Evolutionary conservation across 1,140 invertebrate genomes (phyloP).

Genomic region (Drosophila pruinosa): DNA sequence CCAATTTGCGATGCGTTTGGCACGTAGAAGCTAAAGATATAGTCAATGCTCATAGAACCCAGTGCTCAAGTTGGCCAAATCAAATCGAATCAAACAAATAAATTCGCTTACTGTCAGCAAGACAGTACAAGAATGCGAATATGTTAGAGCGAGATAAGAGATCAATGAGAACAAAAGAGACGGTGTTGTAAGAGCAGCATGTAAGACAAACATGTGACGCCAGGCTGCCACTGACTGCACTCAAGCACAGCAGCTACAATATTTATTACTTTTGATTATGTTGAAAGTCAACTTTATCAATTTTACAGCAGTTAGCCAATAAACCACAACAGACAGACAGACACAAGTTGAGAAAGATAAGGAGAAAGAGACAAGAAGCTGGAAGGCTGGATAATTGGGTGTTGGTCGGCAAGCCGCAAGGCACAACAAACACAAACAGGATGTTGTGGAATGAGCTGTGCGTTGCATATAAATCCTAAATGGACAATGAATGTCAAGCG

Average conservation of each 20-base stretch:
- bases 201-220: slow-evolving; percentile 54
- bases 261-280: slow-evolving; percentile 82
- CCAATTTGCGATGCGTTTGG: slow-evolving; percentile 57
- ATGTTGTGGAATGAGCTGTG: slow-evolving; percentile 17
- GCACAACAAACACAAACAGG: slow-evolving; percentile 23
- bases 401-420: slow-evolving; percentile 22
- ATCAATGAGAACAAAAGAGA: not conserved
- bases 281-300: slow-evolving; percentile 80
- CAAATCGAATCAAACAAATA: slow-evolving; percentile 62
- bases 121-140: not conserved
- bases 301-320: slow-evolving; percentile 79
- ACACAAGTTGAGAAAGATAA: not conserved
- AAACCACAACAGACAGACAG: slow-evolving; percentile 68
- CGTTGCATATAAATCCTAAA: slow-evolving; percentile 78
- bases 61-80: slow-evolving; percentile 58
- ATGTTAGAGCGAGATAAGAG: not conserved
- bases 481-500: slow-evolving; percentile 77
- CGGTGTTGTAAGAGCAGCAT: not conserved
- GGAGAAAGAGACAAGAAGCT: not conserved
- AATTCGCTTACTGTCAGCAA: slow-evolving; percentile 43
- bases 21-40: slow-evolving; percentile 46
- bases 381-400: slow-evolving; percentile 6
- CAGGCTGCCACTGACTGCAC: slow-evolving; percentile 66
- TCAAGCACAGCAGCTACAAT: slow-evolving; percentile 78
- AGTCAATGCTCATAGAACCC: slow-evolving; percentile 16